These are phyloP conservation scores for Erythrolamprus reginae DNA, from an alignment of 2,113 vertebrate species.

Conservation along the genomic window DNA sequence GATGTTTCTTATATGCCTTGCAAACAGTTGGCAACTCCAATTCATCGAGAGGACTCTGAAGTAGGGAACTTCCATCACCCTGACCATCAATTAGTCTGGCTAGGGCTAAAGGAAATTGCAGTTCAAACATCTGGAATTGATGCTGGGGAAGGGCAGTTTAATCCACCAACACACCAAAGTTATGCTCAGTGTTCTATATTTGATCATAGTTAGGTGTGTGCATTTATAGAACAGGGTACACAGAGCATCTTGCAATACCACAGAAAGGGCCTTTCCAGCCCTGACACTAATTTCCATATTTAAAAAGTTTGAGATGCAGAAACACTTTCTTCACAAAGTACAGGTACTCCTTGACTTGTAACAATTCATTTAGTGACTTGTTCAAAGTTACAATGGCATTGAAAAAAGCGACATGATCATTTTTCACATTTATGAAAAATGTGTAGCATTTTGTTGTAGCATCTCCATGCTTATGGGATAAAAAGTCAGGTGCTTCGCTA, in stretches of 20 bases:
- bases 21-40: neutral
- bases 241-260: neutral
- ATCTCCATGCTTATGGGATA: neutral
- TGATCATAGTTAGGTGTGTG: neutral
- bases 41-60: neutral
- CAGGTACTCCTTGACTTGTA: neutral
- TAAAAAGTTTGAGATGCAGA: neutral
- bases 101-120: neutral
- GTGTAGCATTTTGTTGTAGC: too few relatives aligned
- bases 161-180: neutral
- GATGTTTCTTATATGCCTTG: neutral
- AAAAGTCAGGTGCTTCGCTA: neutral
- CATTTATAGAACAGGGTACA: neutral
- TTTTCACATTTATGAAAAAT: neutral
- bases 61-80: neutral
- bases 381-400: neutral
- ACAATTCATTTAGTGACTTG: neutral
- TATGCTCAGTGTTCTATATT: neutral
- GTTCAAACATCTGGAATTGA: neutral
- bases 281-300: neutral
- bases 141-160: neutral
- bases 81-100: neutral
- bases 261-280: neutral
- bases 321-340: neutral
- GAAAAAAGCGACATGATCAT: neutral